Conservation (phyloP, 2,113 vertebrate species). For the Leucoraja erinaceus region DNA sequence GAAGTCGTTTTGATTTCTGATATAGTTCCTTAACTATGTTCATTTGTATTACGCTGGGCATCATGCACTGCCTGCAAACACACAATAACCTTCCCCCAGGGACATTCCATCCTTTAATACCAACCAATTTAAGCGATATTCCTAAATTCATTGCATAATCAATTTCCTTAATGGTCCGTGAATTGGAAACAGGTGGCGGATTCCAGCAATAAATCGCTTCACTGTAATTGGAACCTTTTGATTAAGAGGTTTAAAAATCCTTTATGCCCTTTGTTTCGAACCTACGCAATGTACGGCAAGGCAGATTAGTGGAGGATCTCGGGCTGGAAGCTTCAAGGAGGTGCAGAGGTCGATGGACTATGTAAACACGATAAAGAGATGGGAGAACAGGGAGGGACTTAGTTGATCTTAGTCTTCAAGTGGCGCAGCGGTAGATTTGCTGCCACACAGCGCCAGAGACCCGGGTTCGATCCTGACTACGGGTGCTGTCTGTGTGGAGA, state of each 20-base stretch:
- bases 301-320: neutral
- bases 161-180: neutral
- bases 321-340: neutral
- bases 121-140: neutral
- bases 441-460: too few relatives aligned
- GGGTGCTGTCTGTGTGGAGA: too few relatives aligned
- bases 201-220: neutral
- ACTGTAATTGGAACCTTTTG: neutral
- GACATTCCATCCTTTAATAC: neutral
- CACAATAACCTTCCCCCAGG: neutral
- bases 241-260: neutral
- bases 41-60: neutral
- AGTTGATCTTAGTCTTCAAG: neutral
- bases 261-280: neutral
- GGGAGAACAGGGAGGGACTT: neutral
- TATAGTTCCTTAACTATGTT: neutral
- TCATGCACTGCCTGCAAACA: neutral
- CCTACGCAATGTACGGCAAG: neutral
- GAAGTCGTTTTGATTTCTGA: neutral
- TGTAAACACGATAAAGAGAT: neutral
- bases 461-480: too few relatives aligned
- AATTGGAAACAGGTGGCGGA: neutral
- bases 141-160: neutral
- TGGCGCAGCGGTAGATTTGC: too few relatives aligned
- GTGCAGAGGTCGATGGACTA: neutral